Base-by-base conservation (phyloP, 2,113 vertebrate species). In the Osmerus mordax region DNA sequence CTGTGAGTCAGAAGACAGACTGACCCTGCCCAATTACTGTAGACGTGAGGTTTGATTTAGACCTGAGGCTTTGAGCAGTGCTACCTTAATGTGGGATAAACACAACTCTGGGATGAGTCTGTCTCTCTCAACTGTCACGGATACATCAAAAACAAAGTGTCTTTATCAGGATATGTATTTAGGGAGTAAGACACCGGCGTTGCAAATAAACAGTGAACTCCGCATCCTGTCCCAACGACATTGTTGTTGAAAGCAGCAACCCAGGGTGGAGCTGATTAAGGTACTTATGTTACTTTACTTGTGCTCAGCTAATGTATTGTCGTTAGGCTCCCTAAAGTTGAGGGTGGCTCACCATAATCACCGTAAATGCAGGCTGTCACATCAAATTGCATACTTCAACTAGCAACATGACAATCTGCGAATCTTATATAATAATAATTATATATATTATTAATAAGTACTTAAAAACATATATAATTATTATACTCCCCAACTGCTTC, bases 1-100 rank as follows among this genome's bases (percentile, higher is more conserved):
- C 15, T 15, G 85, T 84, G 86, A 87, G 71, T 86, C 79, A 76
- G 80, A 76, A 79, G 84, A 74, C 84, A 87, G 82, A 84, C 32
- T 1, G 82, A 71, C 68, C 47, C 68, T 76, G 74, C 83, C 79
- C 86, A 86, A 86, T 85, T n/a, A 65, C n/a, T 23, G 64, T 41
- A 78, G 81, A 82, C 74, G 82, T 85, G 76, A 70, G 76, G 69
- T 77, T 81, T n/a, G 81, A 80, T 72, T n/a, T 81, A 61, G 73
- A 73, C 64, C 74, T 28, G 64, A 71, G 66, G 11, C 74, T 75
- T 60, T 13, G 67, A 78, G 72, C 32, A 32, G 23, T 4, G 16
- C 62, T 36, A 36, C 62, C 29, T 8, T 32, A 55, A 25, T n/a
- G 52, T 68, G 66, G 21, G 16, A 14, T 16, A 18, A 18, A 68